phyloP scores from a whole-genome alignment of 2,113 vertebrate genomes.

The Collichthys lucidus region DNA sequence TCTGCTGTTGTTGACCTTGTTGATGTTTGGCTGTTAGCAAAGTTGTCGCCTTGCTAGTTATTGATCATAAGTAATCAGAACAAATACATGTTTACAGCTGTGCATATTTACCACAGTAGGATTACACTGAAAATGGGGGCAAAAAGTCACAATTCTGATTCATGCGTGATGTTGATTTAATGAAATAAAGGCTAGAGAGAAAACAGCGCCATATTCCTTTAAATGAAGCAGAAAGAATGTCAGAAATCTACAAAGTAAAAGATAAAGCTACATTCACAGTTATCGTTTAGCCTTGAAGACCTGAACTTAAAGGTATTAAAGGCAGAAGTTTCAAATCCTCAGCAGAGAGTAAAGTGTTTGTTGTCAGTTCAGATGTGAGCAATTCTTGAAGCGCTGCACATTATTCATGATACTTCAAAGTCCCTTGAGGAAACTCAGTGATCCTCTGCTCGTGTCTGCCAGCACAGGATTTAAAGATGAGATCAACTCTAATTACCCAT shows the following conservation, averaged over 20 bases:
- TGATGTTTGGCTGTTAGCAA: too few relatives aligned
- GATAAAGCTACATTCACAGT: background rate
- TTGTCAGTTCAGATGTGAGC: constrained; percentile 21
- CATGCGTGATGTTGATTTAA: too few relatives aligned
- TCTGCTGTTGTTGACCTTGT: too few relatives aligned
- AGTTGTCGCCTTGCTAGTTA: too few relatives aligned
- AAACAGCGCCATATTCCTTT: too few relatives aligned
- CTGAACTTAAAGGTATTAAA: background rate
- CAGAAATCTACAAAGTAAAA: background rate
- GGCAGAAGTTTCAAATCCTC: background rate
- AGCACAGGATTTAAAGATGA: constrained; percentile 20
- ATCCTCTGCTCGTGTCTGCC: constrained; percentile 16
- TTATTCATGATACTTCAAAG: constrained; percentile 28
- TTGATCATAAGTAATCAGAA: too few relatives aligned
- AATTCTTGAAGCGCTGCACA: constrained; percentile 23
- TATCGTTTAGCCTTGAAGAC: background rate
- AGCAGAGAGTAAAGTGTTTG: constrained; percentile 8
- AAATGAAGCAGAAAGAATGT: too few relatives aligned
- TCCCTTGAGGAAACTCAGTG: constrained; percentile 5
- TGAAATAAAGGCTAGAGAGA: too few relatives aligned
- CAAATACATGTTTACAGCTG: too few relatives aligned
- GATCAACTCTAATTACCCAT: constrained; percentile 19
- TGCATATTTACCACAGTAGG: too few relatives aligned
- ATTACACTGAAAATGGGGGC: too few relatives aligned
- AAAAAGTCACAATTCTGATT: too few relatives aligned